Base-by-base conservation (phyloP, 2,888 invertebrate species). In the Agrotis puta region DNA sequence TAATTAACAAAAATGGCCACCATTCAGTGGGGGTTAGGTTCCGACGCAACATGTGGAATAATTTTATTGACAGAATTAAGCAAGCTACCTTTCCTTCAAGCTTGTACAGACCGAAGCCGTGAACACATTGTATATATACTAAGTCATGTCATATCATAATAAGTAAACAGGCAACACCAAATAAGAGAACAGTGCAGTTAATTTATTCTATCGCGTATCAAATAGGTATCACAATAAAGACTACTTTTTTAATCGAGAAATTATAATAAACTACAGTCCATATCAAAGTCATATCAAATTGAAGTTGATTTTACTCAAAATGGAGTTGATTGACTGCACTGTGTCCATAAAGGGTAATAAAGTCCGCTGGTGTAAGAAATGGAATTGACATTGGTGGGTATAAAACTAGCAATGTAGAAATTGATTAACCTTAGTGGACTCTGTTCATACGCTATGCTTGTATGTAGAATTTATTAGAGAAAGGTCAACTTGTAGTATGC, bases 201-300 rank as follows among this genome's bases (percentile, higher is more conserved):
- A 71, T 67, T 20, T 53, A 63, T 54, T 73, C 64, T 54, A n/a
- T 50, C 9, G 43, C 20, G 11, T 65, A 45, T n/a, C 11, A 18
- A n/a, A 58, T 61, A 61, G 20, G 39, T 62, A 56, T 58, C 64
- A 56, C 51, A 45, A 53, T 45, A 43, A 51, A 57, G 0, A 58
- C 47, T 33, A 58, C 45, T 53, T 22, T 61, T 72, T 65, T 45
- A 64, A 45, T 39, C 24, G 33, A 65, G 56, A 51, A 62, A 56
- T 48, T 66, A 54, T 70, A 62, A 67, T 58, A 16, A 57, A 71
- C n/a, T 64, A 58, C 51, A n/a, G 64, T 72, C 64, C 83, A 77
- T 83, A 82, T 82, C 74, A 57, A 53, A 57, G 22, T 70, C 83
- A 83, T 83, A 77, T 80, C 75, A 76, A 69, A 64, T 54, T 64